Evolutionary conservation across 2,113 vertebrate species (phyloP).

Genomic region (Acanthochromis polyacanthus): DNA sequence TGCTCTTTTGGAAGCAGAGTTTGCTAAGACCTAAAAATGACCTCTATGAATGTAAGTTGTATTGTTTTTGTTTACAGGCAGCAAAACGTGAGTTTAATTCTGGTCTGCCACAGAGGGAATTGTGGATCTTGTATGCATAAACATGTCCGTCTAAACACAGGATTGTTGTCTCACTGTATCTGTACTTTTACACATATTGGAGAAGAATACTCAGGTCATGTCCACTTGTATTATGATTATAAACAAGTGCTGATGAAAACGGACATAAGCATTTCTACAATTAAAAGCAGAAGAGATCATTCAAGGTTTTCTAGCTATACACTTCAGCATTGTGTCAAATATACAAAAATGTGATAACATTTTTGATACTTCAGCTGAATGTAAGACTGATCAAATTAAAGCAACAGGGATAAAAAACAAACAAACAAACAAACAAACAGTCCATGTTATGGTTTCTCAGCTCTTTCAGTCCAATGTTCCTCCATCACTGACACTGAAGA

Average conservation of each 20-base stretch:
- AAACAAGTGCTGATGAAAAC: background rate
- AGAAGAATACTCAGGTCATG: background rate
- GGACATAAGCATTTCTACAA: background rate
- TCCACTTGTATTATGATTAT: background rate
- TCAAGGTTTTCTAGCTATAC: background rate
- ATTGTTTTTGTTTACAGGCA: background rate
- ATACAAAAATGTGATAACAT: too few species aligned
- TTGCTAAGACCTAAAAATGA: background rate
- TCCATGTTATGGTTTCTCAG: too few species aligned
- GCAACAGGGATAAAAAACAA: too few species aligned
- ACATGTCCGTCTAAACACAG: constrained; percentile 4
- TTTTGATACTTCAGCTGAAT: too few species aligned
- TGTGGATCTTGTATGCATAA: background rate
- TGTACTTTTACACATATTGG: background rate
- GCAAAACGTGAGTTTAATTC: background rate
- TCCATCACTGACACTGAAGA: too few species aligned
- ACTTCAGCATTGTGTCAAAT: background rate
- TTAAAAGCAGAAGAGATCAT: background rate
- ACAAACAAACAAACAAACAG: too few species aligned
- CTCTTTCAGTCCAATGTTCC: too few species aligned
- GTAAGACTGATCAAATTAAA: too few species aligned
- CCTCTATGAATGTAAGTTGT: background rate
- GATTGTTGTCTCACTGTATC: background rate
- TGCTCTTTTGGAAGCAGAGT: background rate
- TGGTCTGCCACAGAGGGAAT: constrained; percentile 10